Base-by-base conservation (phyloP, 2,113 vertebrate genomes). In the Psephotus haematonotus region DNA sequence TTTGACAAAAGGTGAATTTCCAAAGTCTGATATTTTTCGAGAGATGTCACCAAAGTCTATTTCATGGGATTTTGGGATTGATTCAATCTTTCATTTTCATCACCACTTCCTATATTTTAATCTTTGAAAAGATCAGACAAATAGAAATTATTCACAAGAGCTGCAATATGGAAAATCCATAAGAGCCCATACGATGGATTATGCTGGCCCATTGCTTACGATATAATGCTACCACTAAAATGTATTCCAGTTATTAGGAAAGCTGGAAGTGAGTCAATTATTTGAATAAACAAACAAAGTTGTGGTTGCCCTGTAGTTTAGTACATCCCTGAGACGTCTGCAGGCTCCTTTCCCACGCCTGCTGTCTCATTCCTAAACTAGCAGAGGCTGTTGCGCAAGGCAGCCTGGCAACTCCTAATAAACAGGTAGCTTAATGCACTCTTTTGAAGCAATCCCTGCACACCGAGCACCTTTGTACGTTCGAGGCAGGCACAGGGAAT, bases 281-380 rank as follows among this genome's bases (percentile, higher is more conserved):
- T 90, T 77, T 95, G 95, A 96, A 94, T 96, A 94, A 95, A 96
- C 92, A 95, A 96, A 94, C 90, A 94, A 92, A 95, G 90, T 72
- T 49, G 41, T 82, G 78, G 93, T 94, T 94, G 63, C 90, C 49
- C 75, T 3, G 10, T 70, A 87, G 70, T 80, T 90, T 63, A 72
- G 59, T 55, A 67, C 82, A 91, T 93, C 95, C 43, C 87, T 70
- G 78, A 94, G 91, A 85, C 0, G 7, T 93, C 88, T 80, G 75
- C 62, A 83, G 75, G 82, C 90, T 95, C 71, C 64, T 90, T 97
- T 97, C 94, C 96, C 96, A 97, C 93, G 87, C 88, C 92, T 83
- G 92, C 49, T 93, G 91, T 91, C 92, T 96, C 95, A 96, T 93
- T 86, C 90, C 93, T 92, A 35, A 96, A 90, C 82, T 39, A 90